These are phyloP conservation scores for Papilio machaon DNA, from an alignment of 1,140 invertebrate genomes.

Conservation along the genomic window DNA sequence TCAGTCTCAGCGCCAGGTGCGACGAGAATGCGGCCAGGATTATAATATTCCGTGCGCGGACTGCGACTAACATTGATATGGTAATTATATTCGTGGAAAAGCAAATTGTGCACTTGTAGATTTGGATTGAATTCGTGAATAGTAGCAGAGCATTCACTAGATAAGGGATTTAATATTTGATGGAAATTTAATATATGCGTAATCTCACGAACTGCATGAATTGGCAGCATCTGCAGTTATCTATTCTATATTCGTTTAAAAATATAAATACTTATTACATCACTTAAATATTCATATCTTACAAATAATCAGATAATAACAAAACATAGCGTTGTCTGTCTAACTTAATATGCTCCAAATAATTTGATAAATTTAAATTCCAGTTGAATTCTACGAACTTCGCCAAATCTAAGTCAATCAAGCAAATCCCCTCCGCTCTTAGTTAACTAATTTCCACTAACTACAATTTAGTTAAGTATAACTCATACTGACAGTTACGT, in stretches of 20 bases:
- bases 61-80: slow-evolving; percentile 10
- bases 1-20: not conserved
- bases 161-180: not conserved
- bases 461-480: not conserved
- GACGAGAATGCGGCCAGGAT: slow-evolving; percentile 5
- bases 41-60: slow-evolving; percentile 4
- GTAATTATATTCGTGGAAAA: slow-evolving; percentile 15
- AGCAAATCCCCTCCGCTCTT: slow-evolving; percentile 3
- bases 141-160: not conserved
- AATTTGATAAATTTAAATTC: not conserved
- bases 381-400: slow-evolving; percentile 3
- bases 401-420: slow-evolving; percentile 9
- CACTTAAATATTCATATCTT: no score
- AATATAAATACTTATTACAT: no score
- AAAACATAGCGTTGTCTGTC: no score
- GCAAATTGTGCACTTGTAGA: slow-evolving; percentile 22
- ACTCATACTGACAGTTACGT: not conserved
- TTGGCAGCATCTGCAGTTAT: not conserved
- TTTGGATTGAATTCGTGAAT: slow-evolving; percentile 25
- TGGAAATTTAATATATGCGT: not conserved
- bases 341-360: not conserved
- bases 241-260: not conserved
- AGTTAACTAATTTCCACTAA: not conserved
- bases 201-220: not conserved
- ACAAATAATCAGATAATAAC: no score